Percentiles rank a stretch among this genome's conserved stretches.
Evolutionary conservation across 2,888 invertebrate genomes (phyloP).

Genomic region (Chrysotoxum bicinctum): DNA sequence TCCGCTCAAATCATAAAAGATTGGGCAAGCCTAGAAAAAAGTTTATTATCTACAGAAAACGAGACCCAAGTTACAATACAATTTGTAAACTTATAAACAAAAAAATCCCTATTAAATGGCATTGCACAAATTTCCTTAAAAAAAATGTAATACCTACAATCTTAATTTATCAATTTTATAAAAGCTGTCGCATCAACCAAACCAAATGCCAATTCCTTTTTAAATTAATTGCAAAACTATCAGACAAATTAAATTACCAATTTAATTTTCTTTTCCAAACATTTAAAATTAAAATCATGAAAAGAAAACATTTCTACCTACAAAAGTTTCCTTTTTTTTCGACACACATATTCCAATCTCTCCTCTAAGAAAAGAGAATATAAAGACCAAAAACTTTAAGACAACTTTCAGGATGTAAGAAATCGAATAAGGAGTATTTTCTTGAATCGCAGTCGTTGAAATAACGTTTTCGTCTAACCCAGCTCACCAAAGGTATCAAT

Average conservation of each 20-base stretch:
- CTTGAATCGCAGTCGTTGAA: slow-evolving; percentile 19
- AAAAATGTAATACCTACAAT: neutral
- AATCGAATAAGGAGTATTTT: neutral
- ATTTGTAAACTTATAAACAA: too few species aligned
- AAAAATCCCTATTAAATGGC: too few species aligned
- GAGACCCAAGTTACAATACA: too few species aligned
- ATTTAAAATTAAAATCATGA: slow-evolving; percentile 19
- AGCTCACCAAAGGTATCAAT: slow-evolving; percentile 60
- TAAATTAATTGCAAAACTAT: slow-evolving; percentile 44
- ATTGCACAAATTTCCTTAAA: neutral
- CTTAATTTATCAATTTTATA: neutral
- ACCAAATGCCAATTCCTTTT: slow-evolving; percentile 25
- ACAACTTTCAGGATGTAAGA: slow-evolving; percentile 43
- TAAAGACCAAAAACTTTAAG: slow-evolving; percentile 18
- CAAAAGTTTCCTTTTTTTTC: neutral
- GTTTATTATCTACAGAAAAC: too few species aligned
- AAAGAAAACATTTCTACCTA: slow-evolving; percentile 16
- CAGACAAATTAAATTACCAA: slow-evolving; percentile 40
- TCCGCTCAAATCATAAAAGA: too few species aligned
- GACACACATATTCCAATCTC: slow-evolving; percentile 1
- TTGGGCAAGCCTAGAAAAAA: too few species aligned
- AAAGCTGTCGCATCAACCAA: neutral
- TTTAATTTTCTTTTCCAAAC: slow-evolving; percentile 27
- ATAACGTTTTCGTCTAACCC: slow-evolving; percentile 48
- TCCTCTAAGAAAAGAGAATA: neutral